phyloP scores from a whole-genome alignment of 2,113 vertebrate genomes.

The Notothenia rossii region DNA sequence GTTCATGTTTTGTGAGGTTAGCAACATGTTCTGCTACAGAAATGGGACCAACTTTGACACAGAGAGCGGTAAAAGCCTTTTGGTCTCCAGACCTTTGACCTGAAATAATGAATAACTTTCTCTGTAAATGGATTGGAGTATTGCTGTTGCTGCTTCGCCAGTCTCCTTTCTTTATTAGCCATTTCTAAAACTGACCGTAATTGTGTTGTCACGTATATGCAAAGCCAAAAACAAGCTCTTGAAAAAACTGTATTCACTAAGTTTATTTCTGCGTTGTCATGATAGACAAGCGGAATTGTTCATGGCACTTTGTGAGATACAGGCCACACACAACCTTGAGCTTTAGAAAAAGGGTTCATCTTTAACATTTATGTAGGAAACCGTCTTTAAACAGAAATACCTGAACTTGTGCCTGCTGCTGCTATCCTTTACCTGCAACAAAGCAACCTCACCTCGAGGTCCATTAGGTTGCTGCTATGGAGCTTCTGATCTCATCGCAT shows the following conservation, averaged over 20 bases:
- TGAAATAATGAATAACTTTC: slow-evolving; percentile 14
- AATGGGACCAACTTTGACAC: neutral
- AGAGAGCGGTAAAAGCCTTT: neutral
- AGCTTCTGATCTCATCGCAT: too few species aligned
- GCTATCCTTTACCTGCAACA: neutral
- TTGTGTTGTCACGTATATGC: neutral
- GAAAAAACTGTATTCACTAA: too few species aligned
- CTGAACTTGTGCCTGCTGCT: neutral
- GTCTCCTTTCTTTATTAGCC: neutral
- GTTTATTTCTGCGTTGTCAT: neutral
- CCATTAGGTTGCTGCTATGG: neutral
- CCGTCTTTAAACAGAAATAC: neutral
- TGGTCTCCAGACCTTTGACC: neutral
- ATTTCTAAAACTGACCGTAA: neutral
- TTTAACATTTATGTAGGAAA: neutral
- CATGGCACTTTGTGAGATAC: neutral
- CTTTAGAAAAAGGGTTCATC: neutral
- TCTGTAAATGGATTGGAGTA: slow-evolving; percentile 7
- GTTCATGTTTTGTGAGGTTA: neutral
- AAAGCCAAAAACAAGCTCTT: too few species aligned
- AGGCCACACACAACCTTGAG: neutral
- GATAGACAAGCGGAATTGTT: neutral
- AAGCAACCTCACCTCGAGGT: neutral
- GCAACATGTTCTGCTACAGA: neutral
- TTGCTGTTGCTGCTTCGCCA: neutral